phyloP scores from a whole-genome alignment of 2,797 vertebrate genomes.

The Diplodus sargus region DNA sequence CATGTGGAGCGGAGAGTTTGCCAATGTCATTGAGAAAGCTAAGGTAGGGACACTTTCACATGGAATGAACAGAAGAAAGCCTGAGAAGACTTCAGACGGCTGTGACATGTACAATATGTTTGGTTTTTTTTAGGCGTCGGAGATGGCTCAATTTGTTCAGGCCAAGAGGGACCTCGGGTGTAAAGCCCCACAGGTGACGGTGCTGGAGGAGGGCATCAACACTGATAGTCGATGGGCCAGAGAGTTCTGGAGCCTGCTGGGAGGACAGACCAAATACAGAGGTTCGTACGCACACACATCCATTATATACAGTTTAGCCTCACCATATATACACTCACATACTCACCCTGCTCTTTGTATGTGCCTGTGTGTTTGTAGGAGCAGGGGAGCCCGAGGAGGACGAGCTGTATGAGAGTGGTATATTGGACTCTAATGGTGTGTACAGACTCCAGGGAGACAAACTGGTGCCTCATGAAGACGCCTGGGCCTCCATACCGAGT shows the following conservation, averaged over 20 bases:
- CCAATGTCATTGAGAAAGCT: constrained; percentile 89
- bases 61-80: neutral
- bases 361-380: constrained; percentile 64
- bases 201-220: constrained; percentile 88
- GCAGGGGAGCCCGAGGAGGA: constrained; percentile 88
- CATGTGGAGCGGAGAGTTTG: constrained; percentile 88
- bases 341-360: constrained; percentile 24
- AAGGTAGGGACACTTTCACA: constrained; percentile 76
- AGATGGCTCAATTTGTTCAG: constrained; percentile 88
- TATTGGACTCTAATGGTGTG: constrained; percentile 84
- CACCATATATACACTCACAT: neutral
- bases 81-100: neutral
- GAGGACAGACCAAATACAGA: constrained; percentile 84
- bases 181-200: constrained; percentile 84
- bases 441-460: constrained; percentile 86
- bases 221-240: constrained; percentile 83
- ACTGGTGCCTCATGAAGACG: constrained; percentile 85
- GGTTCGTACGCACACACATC: constrained; percentile 63
- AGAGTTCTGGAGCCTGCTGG: constrained; percentile 88
- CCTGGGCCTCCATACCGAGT: constrained; percentile 87
- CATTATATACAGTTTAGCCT: too few relatives aligned
- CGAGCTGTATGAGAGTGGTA: constrained; percentile 85
- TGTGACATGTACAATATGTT: neutral
- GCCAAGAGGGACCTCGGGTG: constrained; percentile 88
- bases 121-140: too few relatives aligned